phyloP scores from a whole-genome alignment of 92 coral and sea anemone species.

The Phenganax stokvisi region DNA sequence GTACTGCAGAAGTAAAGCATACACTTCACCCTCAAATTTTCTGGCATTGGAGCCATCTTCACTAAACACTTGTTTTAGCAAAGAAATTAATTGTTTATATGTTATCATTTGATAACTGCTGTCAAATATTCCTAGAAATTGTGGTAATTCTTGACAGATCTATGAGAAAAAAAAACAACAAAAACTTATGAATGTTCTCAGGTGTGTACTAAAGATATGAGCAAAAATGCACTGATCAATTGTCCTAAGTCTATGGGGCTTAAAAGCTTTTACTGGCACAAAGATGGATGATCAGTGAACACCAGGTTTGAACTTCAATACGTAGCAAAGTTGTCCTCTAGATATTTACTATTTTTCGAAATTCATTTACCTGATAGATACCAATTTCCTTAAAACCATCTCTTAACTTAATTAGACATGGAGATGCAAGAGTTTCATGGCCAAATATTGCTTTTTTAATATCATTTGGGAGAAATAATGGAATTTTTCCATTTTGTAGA shows the following conservation, averaged over 20 bases:
- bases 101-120: not conserved
- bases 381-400: not conserved
- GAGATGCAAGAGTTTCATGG: not conserved
- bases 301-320: too few species aligned
- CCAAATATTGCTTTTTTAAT: constrained; percentile 21
- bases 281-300: too few species aligned
- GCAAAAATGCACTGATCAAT: not conserved
- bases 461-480: constrained; percentile 20
- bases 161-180: not conserved
- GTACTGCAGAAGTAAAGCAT: constrained; percentile 50
- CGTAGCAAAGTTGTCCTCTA: too few species aligned
- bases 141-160: constrained; percentile 41
- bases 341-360: too few species aligned
- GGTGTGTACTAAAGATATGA: not conserved
- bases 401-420: not conserved
- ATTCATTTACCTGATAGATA: too few species aligned
- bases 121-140: constrained; percentile 17
- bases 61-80: constrained; percentile 34
- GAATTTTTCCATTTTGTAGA: constrained; percentile 48
- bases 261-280: too few species aligned
- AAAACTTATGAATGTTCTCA: not conserved
- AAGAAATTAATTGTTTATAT: constrained; percentile 17
- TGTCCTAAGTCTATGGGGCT: not conserved
- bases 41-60: constrained; percentile 35
- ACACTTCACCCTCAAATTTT: constrained; percentile 52